These are phyloP conservation scores for Xylophagus ater DNA, from an alignment of 2,888 invertebrate genomes.

Conservation along the genomic window DNA sequence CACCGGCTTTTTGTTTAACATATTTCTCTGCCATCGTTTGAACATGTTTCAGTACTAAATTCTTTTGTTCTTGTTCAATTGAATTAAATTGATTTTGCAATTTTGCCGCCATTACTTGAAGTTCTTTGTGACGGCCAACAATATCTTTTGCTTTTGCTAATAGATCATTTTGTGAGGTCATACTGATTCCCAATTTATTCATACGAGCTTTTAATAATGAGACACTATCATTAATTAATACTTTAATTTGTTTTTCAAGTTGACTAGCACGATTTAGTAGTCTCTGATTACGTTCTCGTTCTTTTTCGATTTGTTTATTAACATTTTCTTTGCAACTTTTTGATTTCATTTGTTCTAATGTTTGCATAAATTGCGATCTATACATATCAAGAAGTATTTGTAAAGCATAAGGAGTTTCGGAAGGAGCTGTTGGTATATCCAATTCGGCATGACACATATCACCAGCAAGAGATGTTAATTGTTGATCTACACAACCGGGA, in stretches of 20 bases:
- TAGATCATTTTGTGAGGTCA: slow-evolving; percentile 72
- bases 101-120: slow-evolving; percentile 79
- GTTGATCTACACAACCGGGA: slow-evolving; percentile 86
- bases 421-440: slow-evolving; percentile 67
- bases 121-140: slow-evolving; percentile 81
- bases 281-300: slow-evolving; percentile 73
- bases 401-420: slow-evolving; percentile 71
- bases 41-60: slow-evolving; percentile 58
- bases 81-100: slow-evolving; percentile 68
- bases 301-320: slow-evolving; percentile 65
- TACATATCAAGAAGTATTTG: slow-evolving; percentile 80
- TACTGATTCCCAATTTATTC: slow-evolving; percentile 84
- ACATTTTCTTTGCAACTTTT: slow-evolving; percentile 62
- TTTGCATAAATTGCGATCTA: slow-evolving; percentile 72
- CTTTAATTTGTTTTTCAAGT: slow-evolving; percentile 85
- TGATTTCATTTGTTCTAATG: slow-evolving; percentile 73
- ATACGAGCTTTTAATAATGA: slow-evolving; percentile 77
- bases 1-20: slow-evolving; percentile 36
- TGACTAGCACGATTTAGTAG: slow-evolving; percentile 77
- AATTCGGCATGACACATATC: slow-evolving; percentile 68
- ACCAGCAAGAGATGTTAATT: slow-evolving; percentile 66
- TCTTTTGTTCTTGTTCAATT: slow-evolving; percentile 62
- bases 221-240: slow-evolving; percentile 85
- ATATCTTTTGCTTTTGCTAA: slow-evolving; percentile 84
- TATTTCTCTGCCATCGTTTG: slow-evolving; percentile 67